Base-by-base conservation (phyloP, 37 sponge, comb jelly and placozoan species). In the Halichondria panicea region DNA sequence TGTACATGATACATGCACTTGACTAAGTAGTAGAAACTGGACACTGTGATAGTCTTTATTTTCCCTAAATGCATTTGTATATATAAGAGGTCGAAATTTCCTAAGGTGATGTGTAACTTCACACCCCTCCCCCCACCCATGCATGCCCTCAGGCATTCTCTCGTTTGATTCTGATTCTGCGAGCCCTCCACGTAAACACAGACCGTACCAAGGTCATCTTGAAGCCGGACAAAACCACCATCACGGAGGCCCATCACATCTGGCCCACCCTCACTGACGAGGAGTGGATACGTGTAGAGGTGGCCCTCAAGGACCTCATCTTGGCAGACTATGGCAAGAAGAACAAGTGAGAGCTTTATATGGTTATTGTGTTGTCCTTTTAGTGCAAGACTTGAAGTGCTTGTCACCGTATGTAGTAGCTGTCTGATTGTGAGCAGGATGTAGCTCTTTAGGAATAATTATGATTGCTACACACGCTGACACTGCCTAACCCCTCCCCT, bases 301-400 rank as follows among this genome's bases (percentile, higher is more conserved):
- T 94, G 0, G 85, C 86, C 22, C 86, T 98, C 71, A 98, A 98
- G 73, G 99, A 98, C 46, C 89, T 98, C 74, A 98, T 98, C 68
- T 75, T 98, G 40, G 93, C 96, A 22, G 99, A 98, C 79, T 98
- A 98, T 72, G 96, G 99, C 70, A 98, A 98, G 94, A 98, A 98
- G 71, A 98, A 98, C 87, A 98, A 97, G 94, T 94, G 57, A 81
- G 84, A 42, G 13, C 44, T 15, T 21, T 24, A 12, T 7, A 58
- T 58, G n/a, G 12, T 21, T 24, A 24, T 58, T 18, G 52, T 18
- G 15, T 48, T 15, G 15, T n/a, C n/a, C n/a, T n/a, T 11, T 18
- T 18, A 48, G 11, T 48, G 52, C 52, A 18, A 11, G 11, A 48
- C 15, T 48, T 48, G 15, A 18, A 48, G 52, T 15, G 15, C 52